Base-by-base conservation (phyloP, 2,888 invertebrate genomes). In the Gari tellinella region DNA sequence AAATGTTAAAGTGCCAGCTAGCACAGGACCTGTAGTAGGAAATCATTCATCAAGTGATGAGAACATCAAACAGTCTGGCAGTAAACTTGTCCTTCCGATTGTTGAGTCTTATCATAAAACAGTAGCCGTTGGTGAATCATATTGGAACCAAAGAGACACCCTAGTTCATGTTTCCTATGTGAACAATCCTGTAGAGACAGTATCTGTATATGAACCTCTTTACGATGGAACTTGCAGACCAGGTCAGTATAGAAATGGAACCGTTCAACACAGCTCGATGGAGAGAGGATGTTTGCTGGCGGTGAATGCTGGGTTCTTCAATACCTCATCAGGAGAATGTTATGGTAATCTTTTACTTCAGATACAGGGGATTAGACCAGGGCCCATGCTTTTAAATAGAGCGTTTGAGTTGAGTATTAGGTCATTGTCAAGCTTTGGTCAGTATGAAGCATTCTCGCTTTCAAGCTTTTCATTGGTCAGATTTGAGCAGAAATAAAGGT, bases 281-380 rank as follows among this genome's bases (percentile, higher is more conserved):
- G 77, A 70, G 37, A 83, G 82, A 49, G 68, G 84, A 10, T 92
- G 92, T 80, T 8, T 90, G 4, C 73, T 90, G n/a, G 91, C 91
- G 4, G 78, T 88, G 23, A 92, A 92, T 89, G 92, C 90, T 56
- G 92, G 92, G 45, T 90, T 91, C 66, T 92, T 92, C 70, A 89
- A 91, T 70, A 90, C 89, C 8, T 72, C 80, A 5, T 82, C 84
- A 57, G 90, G 90, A 19, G 78, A 81, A 19, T 92, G 92, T 78
- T 78, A 85, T 51, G 92, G 92, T 92, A 31, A 31, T 31, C 31
- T 10, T 31, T 31, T 31, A 31, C 31, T 31, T 31, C 31, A 31
- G 4, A 31, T 7, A 7, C 31, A 4, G 31, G 31, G n/a, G n/a
- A n/a, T n/a, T n/a, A n/a, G n/a, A n/a, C n/a, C n/a, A n/a, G n/a